Base-by-base conservation (phyloP, 2,888 invertebrate species). In the Dorcus hopei region DNA sequence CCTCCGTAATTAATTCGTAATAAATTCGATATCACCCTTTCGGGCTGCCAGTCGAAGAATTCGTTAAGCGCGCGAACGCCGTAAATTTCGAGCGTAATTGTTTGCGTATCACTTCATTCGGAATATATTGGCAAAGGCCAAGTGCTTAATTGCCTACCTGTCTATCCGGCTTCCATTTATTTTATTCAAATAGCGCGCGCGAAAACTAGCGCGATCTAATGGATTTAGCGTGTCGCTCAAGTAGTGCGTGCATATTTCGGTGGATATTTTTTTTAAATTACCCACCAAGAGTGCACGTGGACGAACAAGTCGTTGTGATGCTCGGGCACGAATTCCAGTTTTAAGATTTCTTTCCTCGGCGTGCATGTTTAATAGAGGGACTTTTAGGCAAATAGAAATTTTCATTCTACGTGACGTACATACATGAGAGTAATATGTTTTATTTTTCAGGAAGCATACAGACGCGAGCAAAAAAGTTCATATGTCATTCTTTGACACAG, bases 71-170 rank as follows among this genome's bases (percentile, higher is more conserved):
- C 26, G 26, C 26, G 6, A 4, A 1, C 26, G 26, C 26, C 26
- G 3, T 33, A 33, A 33, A 33, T 33, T 33, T 33, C 26, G 26
- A 33, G 26, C 5, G 26, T 19, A 56, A 56, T 19, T 56, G 56
- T 56, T 56, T 49, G 56, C 56, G 38, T 51, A 56, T 51, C 56
- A 56, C 56, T 56, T 56, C 56, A 56, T 56, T 39, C 56, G 33
- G 50, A 50, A 55, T 55, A 49, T 55, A 55, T 50, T 56, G 9
- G 11, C n/a, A 19, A 45, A 11, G 9, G 16, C 9, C 45, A 45
- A 11, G n/a, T 23, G 8, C 11, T 19, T 45, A 45, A 45, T 45
- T 45, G 45, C 45, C 9, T 45, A 45, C 14, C 45, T 45, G 23
- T 11, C 45, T 41, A 9, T 41, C 41, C 45, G 19, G 19, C 19